Conservation (phyloP, 2,797 vertebrate genomes). For the Halcyon smyrnensis region DNA sequence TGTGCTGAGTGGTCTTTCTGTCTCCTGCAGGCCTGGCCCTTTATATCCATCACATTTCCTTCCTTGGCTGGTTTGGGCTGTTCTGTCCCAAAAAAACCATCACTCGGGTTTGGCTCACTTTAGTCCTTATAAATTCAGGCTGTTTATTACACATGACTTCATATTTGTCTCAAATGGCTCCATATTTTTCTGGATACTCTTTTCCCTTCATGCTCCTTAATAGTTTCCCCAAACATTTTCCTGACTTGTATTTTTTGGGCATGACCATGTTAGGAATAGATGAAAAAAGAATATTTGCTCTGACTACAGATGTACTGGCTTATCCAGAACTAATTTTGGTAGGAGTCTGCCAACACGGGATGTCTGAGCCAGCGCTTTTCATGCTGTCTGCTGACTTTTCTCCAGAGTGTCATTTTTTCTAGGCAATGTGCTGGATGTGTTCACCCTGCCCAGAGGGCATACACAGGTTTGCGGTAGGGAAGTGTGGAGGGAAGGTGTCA, state of each 20-base stretch:
- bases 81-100: not conserved
- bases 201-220: not conserved
- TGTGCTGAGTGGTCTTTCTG: not conserved
- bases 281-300: slow-evolving; percentile 33
- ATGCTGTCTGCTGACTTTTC: slow-evolving; percentile 40
- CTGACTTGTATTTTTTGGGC: not conserved
- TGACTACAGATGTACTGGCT: slow-evolving; percentile 40
- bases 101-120: not conserved
- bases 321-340: slow-evolving; percentile 51
- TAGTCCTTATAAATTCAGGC: not conserved
- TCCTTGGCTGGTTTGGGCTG: not conserved
- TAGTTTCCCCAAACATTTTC: slow-evolving; percentile 59
- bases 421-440: not conserved
- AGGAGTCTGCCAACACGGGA: slow-evolving; percentile 33
- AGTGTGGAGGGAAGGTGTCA: not conserved
- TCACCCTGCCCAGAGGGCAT: slow-evolving; percentile 8
- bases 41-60: not conserved
- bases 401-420: slow-evolving; percentile 27
- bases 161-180: slow-evolving; percentile 24
- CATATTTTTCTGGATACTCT: slow-evolving; percentile 15
- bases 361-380: slow-evolving; percentile 40
- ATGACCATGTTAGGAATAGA: not conserved
- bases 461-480: not conserved
- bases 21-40: not conserved
- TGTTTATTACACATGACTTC: slow-evolving; percentile 50